These are phyloP conservation scores for mouse (Mus musculus) DNA, from an alignment of 2,113 vertebrate species.

Conservation along the genomic window GRCm39 chr4:46608501-46609000, in stretches of 20 bases:
- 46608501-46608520: neutral
- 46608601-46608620: neutral
- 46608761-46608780: neutral
- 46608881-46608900: neutral
- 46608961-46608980: neutral
- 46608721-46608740: neutral
- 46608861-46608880: neutral
- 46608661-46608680: neutral
- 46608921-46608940: neutral
- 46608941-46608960: rapidly evolving
- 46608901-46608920: neutral
- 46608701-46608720: neutral
- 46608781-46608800: neutral
- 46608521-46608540: neutral
- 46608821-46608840: neutral
- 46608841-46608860: neutral
- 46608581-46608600: neutral
- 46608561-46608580: neutral
- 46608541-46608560: neutral
- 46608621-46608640: no score
- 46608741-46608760: neutral
- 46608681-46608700: neutral
- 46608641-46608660: neutral
- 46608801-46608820: neutral
- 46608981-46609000: slow-evolving; percentile 95